Conservation (phyloP, 2,113 vertebrate species). For the Platysteira castanea region DNA sequence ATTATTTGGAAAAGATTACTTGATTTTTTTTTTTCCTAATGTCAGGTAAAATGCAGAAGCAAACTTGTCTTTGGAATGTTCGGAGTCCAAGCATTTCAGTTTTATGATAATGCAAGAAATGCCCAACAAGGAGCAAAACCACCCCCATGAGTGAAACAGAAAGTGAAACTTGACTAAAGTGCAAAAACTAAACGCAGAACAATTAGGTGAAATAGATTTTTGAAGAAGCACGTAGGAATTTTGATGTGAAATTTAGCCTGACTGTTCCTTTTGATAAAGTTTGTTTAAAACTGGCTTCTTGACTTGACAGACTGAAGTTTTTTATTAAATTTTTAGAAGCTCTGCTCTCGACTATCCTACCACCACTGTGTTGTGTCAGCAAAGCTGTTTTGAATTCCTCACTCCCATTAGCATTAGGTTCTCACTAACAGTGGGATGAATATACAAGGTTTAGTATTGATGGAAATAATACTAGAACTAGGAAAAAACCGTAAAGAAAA, state of each 20-base stretch:
- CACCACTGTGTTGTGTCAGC: background rate
- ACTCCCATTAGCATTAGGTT: background rate
- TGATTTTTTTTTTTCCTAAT: background rate
- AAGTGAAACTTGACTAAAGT: background rate
- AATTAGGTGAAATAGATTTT: background rate
- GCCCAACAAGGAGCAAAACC: background rate
- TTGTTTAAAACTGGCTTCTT: background rate
- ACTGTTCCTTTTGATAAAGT: background rate
- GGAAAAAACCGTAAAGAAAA: constrained; percentile 21
- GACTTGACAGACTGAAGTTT: background rate
- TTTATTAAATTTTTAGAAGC: background rate
- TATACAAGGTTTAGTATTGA: background rate
- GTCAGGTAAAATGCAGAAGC: background rate
- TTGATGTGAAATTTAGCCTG: background rate
- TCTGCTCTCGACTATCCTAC: background rate
- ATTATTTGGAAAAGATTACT: background rate
- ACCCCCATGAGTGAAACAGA: background rate
- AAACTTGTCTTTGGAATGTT: background rate
- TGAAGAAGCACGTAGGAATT: background rate
- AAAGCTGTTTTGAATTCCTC: background rate
- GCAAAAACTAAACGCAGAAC: background rate
- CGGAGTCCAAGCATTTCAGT: background rate
- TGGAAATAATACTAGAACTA: background rate
- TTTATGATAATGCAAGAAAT: background rate
- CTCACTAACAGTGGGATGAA: background rate